Evolutionary conservation across 2,888 invertebrate genomes (phyloP).

Genomic region (Himalopsyche tibetana): DNA sequence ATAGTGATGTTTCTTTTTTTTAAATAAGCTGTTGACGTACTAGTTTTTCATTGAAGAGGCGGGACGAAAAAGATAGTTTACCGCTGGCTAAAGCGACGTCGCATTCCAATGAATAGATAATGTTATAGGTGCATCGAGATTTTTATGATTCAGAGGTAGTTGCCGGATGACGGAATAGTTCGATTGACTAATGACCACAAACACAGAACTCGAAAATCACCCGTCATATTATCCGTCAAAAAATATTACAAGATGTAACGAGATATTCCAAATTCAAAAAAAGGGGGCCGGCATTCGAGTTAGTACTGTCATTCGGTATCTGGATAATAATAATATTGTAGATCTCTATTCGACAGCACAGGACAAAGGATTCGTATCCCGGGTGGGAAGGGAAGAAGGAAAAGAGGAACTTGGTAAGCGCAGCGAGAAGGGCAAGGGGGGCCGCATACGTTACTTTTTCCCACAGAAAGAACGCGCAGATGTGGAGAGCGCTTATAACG

Average conservation of each 20-base stretch:
- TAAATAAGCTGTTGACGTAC: too few species aligned
- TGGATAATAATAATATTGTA: not conserved
- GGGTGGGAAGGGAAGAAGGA: constrained; percentile 31
- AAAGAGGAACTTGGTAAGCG: constrained; percentile 72
- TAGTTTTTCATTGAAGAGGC: too few species aligned
- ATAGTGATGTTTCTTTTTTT: too few species aligned
- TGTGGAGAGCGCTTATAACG: constrained; percentile 28
- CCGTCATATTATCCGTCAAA: too few species aligned
- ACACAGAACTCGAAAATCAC: too few species aligned
- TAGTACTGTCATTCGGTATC: too few species aligned
- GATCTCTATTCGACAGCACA: constrained; percentile 14
- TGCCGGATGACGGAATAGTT: not conserved
- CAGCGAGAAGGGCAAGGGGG: constrained; percentile 76
- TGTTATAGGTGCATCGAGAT: not conserved
- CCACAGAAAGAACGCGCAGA: constrained; percentile 71
- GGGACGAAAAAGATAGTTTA: not conserved
- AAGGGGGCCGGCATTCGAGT: too few species aligned
- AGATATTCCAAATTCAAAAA: too few species aligned
- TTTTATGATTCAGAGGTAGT: not conserved
- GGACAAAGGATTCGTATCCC: constrained; percentile 49
- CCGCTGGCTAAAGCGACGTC: constrained; percentile 1
- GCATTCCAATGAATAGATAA: constrained; percentile 24
- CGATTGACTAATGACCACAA: not conserved
- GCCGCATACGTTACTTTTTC: constrained; percentile 79
- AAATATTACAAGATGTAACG: too few species aligned